Conservation (phyloP, 2,797 vertebrate species). For the Acestrorhynchus altus region DNA sequence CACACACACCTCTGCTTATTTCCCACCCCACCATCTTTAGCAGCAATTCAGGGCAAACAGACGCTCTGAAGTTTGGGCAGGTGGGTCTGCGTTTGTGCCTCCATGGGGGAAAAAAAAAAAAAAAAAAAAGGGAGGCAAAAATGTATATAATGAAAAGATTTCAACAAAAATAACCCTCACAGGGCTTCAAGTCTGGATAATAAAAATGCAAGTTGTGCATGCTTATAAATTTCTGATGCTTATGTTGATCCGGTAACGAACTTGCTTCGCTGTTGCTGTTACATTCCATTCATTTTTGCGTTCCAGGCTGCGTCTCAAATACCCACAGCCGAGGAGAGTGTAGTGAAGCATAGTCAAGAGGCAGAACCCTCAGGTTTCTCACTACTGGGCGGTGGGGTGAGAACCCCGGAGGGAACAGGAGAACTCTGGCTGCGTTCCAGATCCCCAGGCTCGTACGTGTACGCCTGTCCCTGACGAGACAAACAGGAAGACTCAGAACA, state of each 20-base stretch:
- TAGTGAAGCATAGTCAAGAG: conserved; percentile 41
- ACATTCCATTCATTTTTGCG: not conserved
- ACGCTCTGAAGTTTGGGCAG: conserved; percentile 83
- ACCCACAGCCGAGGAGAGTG: not conserved
- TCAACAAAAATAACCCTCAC: conserved; percentile 43
- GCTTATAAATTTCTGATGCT: conserved; percentile 43
- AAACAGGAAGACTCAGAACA: conserved; percentile 28
- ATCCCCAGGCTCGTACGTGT: conserved; percentile 82
- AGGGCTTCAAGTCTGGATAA: conserved; percentile 66
- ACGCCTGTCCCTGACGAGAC: conserved; percentile 84
- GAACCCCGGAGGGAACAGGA: conserved; percentile 84
- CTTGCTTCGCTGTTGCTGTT: conserved; percentile 11
- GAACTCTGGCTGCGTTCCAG: conserved; percentile 79
- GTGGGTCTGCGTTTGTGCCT: conserved; percentile 62
- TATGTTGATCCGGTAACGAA: conserved; percentile 45
- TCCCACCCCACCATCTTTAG: conserved; percentile 87
- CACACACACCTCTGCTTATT: conserved; percentile 37
- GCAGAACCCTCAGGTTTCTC: conserved; percentile 78
- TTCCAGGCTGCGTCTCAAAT: not conserved
- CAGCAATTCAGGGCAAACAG: conserved; percentile 88
- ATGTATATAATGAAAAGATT: conserved; percentile 43
- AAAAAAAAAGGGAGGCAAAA: too few relatives aligned
- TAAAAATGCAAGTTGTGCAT: conserved; percentile 48
- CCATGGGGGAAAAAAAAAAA: conserved; percentile 49
- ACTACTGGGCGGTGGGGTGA: conserved; percentile 92